phyloP scores from a whole-genome alignment of 2,888 invertebrate genomes.

The Drosophila anomelani region DNA sequence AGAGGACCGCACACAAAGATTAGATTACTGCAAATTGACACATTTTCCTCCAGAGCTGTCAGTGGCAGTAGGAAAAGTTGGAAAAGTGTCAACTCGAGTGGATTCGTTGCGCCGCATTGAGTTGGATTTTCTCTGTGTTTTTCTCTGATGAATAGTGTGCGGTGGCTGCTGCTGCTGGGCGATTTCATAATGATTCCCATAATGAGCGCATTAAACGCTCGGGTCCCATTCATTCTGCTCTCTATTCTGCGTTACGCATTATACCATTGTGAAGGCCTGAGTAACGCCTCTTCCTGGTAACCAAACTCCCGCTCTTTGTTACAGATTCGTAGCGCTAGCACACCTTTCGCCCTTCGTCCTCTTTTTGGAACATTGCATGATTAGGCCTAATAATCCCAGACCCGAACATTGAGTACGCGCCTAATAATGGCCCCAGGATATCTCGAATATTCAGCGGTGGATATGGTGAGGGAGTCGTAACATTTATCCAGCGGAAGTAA shows the following conservation, averaged over 20 bases:
- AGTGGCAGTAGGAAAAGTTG: constrained; percentile 25
- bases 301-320: constrained; percentile 64
- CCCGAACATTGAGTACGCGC: constrained; percentile 55
- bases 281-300: constrained; percentile 80
- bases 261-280: constrained; percentile 67
- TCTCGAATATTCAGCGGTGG: constrained; percentile 12
- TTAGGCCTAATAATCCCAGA: constrained; percentile 65
- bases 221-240: constrained; percentile 49
- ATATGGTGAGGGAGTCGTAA: constrained; percentile 1
- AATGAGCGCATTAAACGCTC: constrained; percentile 44
- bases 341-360: constrained; percentile 35
- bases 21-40: constrained; percentile 79
- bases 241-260: constrained; percentile 76
- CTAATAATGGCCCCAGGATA: constrained; percentile 55
- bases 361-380: constrained; percentile 65
- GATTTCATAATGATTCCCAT: constrained; percentile 23
- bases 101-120: constrained; percentile 66
- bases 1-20: constrained; percentile 69
- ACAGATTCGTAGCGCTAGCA: constrained; percentile 55
- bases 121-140: constrained; percentile 5
- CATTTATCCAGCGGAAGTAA: constrained; percentile 37
- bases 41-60: constrained; percentile 59
- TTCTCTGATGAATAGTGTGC: constrained; percentile 13
- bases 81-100: constrained; percentile 28
- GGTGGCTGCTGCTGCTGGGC: constrained; percentile 9